Evolutionary conservation across 2,888 invertebrate species (phyloP).

Genomic region (Drosophila yooni): DNA sequence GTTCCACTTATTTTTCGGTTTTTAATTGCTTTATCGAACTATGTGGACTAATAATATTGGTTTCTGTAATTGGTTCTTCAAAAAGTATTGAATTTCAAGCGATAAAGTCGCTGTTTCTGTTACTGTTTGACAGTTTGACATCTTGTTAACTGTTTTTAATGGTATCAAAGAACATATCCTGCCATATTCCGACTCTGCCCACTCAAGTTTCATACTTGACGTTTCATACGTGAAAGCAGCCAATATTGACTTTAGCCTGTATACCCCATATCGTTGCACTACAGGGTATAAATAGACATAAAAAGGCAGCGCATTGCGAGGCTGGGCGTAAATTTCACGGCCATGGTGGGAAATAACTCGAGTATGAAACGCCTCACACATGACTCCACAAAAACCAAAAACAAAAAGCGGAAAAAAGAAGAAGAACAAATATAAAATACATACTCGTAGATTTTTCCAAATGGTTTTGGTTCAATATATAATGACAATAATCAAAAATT

Average conservation of each 20-base stretch:
- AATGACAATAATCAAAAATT: slow-evolving; percentile 82
- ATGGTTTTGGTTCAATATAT: slow-evolving; percentile 56
- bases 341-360: slow-evolving; percentile 63
- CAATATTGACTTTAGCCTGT: background rate
- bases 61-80: too few relatives aligned
- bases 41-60: too few relatives aligned
- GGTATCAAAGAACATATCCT: too few relatives aligned
- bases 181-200: too few relatives aligned
- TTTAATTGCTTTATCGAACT: background rate
- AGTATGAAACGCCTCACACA: slow-evolving; percentile 54
- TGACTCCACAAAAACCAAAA: slow-evolving; percentile 51
- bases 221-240: background rate
- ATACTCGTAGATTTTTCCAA: slow-evolving; percentile 42
- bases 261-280: background rate
- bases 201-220: background rate
- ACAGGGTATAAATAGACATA: slow-evolving; percentile 42
- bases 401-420: background rate
- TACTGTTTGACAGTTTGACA: too few relatives aligned
- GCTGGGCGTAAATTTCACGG: slow-evolving; percentile 38
- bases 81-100: too few relatives aligned
- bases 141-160: too few relatives aligned
- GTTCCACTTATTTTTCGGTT: background rate
- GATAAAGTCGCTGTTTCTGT: too few relatives aligned
- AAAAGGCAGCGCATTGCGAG: slow-evolving; percentile 30
- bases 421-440: background rate